phyloP scores from a whole-genome alignment of 1,140 invertebrate genomes.

The Bombus superbus region DNA sequence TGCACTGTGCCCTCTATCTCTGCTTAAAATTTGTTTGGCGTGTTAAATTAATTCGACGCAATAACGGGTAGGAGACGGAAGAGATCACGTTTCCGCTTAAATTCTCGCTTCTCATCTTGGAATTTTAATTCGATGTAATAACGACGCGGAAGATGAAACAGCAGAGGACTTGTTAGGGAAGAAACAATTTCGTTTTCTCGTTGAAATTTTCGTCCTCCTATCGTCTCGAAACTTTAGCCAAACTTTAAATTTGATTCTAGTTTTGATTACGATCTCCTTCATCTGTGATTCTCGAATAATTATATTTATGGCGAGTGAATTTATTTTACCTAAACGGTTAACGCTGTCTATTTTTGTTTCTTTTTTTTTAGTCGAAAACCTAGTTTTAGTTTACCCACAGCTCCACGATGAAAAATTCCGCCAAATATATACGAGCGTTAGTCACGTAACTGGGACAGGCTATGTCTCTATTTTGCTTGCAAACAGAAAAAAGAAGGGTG shows the following conservation, averaged over 20 bases:
- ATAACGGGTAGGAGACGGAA: too few relatives aligned
- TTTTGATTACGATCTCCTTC: neutral
- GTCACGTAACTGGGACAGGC: conserved; percentile 6
- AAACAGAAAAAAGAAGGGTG: neutral
- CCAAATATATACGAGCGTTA: neutral
- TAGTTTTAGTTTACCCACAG: neutral
- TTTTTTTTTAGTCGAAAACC: too few relatives aligned
- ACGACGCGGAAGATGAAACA: too few relatives aligned
- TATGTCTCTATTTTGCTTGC: neutral
- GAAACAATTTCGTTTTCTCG: neutral
- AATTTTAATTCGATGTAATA: neutral
- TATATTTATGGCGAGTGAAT: neutral
- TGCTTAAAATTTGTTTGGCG: neutral
- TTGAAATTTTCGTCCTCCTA: neutral
- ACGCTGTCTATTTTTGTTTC: neutral
- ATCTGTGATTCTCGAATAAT: too few relatives aligned
- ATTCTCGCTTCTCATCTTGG: neutral
- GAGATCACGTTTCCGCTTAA: too few relatives aligned
- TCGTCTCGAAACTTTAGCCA: neutral
- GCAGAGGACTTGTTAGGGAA: neutral
- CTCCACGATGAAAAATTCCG: neutral
- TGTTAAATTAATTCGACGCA: neutral
- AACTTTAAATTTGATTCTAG: neutral
- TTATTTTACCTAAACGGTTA: neutral
- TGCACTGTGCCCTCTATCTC: neutral